A percentile compares a stretch with the other conserved stretches of the same genome.
Evolutionary conservation across 2,113 vertebrate genomes (phyloP).

Genomic region (Varanus komodoensis): DNA sequence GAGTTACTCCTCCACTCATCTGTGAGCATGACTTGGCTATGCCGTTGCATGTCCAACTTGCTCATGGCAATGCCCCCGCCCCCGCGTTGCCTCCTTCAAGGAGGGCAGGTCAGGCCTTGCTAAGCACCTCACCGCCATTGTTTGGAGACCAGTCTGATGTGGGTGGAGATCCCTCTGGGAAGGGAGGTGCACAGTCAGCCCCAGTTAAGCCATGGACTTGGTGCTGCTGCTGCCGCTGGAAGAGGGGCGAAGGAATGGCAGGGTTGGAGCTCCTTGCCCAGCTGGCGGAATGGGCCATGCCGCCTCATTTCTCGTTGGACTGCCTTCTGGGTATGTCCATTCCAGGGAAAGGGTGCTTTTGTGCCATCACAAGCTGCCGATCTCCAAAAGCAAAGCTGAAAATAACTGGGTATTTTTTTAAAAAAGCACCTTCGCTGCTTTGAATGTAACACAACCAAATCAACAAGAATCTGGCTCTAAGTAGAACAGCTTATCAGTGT

Average conservation of each 20-base stretch:
- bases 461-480: constrained; percentile 49
- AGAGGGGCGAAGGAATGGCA: background rate
- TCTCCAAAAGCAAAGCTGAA: constrained; percentile 53
- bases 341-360: constrained; percentile 50
- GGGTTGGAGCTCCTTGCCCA: background rate
- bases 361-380: background rate
- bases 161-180: background rate
- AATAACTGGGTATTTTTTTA: constrained; percentile 63
- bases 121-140: background rate
- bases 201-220: background rate
- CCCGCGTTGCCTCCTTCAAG: no score
- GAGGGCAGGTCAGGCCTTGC: background rate
- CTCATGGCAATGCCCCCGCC: no score
- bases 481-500: constrained; percentile 39
- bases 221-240: background rate
- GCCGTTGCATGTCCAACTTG: no score
- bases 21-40: no score
- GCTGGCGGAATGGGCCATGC: no score
- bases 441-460: constrained; percentile 56
- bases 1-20: no score
- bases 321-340: constrained; percentile 13
- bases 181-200: background rate
- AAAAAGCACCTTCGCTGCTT: background rate
- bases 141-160: background rate
- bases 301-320: no score